These are phyloP conservation scores for Manis pentadactyla DNA, from an alignment of 2,797 vertebrate genomes.

Conservation along the genomic window DNA sequence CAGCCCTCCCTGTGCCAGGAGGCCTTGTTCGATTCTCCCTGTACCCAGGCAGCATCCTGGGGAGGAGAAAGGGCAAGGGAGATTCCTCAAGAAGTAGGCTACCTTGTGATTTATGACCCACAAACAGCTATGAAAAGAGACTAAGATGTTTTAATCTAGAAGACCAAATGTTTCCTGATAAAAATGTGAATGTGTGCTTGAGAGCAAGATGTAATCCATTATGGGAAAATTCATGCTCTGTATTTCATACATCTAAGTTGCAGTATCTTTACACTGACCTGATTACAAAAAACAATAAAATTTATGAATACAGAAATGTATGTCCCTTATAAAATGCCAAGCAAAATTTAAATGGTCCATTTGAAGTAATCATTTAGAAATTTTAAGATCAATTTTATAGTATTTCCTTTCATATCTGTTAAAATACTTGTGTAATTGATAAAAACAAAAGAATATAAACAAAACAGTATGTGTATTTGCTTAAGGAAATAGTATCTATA, in stretches of 20 bases:
- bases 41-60: background rate
- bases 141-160: background rate
- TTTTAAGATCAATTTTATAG: background rate
- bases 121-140: background rate
- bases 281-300: background rate
- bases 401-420: slow-evolving; percentile 7
- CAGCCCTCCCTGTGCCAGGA: fast-evolving
- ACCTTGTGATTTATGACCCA: background rate
- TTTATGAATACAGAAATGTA: background rate
- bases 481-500: background rate
- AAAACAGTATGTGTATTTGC: background rate
- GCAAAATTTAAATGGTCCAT: background rate
- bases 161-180: slow-evolving; percentile 16
- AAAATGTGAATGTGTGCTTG: background rate
- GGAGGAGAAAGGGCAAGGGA: background rate
- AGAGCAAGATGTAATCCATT: background rate
- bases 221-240: background rate
- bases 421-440: background rate
- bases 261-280: background rate
- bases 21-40: background rate
- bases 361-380: background rate
- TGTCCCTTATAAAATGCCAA: background rate
- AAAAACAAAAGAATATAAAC: background rate
- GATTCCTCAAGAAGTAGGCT: background rate
- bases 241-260: background rate